Conservation (phyloP, 2,797 vertebrate genomes). For the Chloroceryle amazona region DNA sequence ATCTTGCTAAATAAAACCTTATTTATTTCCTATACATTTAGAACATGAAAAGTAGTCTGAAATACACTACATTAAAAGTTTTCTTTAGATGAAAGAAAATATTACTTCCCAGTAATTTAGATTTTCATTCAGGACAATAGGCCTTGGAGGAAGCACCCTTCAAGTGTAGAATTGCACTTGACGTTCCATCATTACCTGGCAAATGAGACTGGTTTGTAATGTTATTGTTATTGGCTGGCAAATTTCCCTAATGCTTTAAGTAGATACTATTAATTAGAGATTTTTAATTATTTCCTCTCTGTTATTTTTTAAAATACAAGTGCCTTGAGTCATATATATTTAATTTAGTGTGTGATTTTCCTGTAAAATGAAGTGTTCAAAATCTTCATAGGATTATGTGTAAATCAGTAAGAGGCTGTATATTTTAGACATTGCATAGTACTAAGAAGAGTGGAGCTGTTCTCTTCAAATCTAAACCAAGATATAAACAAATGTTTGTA, state of each 20-base stretch:
- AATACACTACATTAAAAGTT: neutral
- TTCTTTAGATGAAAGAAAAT: neutral
- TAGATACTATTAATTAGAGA: neutral
- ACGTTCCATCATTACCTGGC: neutral
- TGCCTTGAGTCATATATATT: neutral
- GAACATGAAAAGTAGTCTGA: neutral
- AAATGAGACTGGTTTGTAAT: constrained; percentile 9
- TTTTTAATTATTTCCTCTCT: neutral
- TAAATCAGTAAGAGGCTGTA: neutral
- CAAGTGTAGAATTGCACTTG: neutral
- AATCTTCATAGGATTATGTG: neutral
- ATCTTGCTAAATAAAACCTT: neutral
- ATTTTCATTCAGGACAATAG: neutral
- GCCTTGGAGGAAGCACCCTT: neutral
- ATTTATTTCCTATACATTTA: neutral
- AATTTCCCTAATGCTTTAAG: neutral
- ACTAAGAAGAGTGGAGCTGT: neutral
- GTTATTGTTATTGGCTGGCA: neutral
- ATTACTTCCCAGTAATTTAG: neutral
- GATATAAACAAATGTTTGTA: neutral
- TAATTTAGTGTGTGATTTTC: neutral
- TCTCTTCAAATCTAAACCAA: neutral
- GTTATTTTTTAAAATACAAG: constrained; percentile 1
- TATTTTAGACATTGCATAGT: neutral
- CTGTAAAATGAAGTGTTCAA: neutral